Conservation (phyloP, 1,140 invertebrate genomes). For the Lutraria rhynchaena region DNA sequence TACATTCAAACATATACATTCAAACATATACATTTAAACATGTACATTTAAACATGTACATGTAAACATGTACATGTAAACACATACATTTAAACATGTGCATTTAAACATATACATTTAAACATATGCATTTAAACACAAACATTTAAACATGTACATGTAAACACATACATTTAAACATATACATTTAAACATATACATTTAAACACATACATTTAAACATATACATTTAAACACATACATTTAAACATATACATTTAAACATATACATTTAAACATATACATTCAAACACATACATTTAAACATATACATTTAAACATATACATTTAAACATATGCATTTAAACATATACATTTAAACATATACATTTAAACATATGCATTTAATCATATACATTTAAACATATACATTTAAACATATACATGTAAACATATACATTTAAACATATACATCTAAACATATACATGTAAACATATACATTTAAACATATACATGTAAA, state of each 20-base stretch:
- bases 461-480: background rate
- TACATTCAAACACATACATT: background rate
- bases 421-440: background rate
- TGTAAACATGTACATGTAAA: background rate
- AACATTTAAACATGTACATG: background rate
- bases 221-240: background rate
- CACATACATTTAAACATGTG: background rate
- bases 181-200: background rate
- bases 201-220: background rate
- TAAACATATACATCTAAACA: background rate
- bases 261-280: background rate
- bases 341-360: background rate
- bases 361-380: background rate
- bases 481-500: background rate
- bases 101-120: background rate
- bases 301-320: slow-evolving; percentile 8
- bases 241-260: background rate
- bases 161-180: slow-evolving; percentile 4
- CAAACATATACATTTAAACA: slow-evolving; percentile 1
- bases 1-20: slow-evolving; percentile 1
- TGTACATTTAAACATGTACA: background rate
- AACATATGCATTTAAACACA: background rate
- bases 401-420: background rate
- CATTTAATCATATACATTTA: background rate
- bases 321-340: background rate